A percentile compares a stretch with the other conserved stretches of the same genome.
Conservation (phyloP, 2,888 invertebrate genomes). For the Aplocera efformata region DNA sequence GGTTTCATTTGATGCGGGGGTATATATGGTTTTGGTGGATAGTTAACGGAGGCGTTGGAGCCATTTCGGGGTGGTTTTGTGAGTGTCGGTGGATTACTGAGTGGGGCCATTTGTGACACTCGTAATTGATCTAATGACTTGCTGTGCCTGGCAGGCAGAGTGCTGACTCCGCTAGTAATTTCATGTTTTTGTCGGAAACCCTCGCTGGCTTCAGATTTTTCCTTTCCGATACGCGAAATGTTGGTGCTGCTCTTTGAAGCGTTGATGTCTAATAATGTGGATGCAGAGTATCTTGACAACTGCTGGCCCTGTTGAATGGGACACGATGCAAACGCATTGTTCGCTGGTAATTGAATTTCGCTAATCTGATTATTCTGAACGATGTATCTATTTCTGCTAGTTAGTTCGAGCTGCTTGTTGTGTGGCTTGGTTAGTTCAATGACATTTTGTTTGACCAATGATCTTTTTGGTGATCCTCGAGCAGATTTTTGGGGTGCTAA, state of each 20-base stretch:
- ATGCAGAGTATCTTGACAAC: conserved; percentile 81
- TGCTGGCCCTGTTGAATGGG: conserved; percentile 70
- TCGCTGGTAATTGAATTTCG: conserved; percentile 73
- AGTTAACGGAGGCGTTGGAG: conserved; percentile 70
- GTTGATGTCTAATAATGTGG: conserved; percentile 76
- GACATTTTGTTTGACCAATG: conserved; percentile 70
- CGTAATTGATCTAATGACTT: conserved; percentile 90
- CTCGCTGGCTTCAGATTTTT: conserved; percentile 54
- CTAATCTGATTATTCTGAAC: conserved; percentile 78
- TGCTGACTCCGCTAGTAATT: conserved; percentile 72
- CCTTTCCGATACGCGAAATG: conserved; percentile 49
- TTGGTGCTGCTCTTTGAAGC: conserved; percentile 50
- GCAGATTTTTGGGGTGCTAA: conserved; percentile 80
- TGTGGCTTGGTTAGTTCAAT: conserved; percentile 62
- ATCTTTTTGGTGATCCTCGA: conserved; percentile 68
- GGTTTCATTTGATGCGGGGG: conserved; percentile 68
- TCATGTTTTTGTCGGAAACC: conserved; percentile 61
- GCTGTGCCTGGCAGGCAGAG: conserved; percentile 87
- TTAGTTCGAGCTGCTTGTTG: conserved; percentile 71
- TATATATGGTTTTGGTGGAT: conserved; percentile 67
- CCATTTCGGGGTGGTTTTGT: conserved; percentile 58
- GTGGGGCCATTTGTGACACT: conserved; percentile 69
- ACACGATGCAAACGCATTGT: conserved; percentile 64
- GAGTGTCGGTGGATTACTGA: conserved; percentile 53
- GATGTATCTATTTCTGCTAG: conserved; percentile 73